Conservation (phyloP, 2,888 invertebrate genomes). For the Pollenia angustigena region DNA sequence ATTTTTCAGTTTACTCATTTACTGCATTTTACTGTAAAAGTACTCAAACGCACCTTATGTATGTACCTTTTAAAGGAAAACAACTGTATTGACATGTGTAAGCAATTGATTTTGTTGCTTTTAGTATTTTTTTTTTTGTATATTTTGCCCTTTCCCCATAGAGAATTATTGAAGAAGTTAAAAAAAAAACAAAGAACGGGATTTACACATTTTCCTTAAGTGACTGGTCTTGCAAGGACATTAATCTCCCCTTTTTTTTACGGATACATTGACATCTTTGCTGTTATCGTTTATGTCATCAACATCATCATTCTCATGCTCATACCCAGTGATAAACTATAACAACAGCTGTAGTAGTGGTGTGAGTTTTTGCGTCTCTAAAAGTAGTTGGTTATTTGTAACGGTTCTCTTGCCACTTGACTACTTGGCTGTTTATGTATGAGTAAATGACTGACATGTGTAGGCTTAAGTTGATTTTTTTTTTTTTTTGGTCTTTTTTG, state of each 20-base stretch:
- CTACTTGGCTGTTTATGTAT: not conserved
- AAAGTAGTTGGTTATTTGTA: slow-evolving; percentile 16
- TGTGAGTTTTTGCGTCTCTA: not conserved
- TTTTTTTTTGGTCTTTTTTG: not conserved
- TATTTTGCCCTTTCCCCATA: not conserved
- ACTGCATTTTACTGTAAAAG: too few relatives aligned
- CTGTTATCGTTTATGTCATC: slow-evolving; percentile 39
- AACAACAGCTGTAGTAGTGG: not conserved
- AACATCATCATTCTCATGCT: slow-evolving; percentile 13
- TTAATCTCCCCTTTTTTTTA: not conserved
- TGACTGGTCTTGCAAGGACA: slow-evolving; percentile 25
- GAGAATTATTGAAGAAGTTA: not conserved
- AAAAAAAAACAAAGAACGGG: not conserved
- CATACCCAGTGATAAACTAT: not conserved
- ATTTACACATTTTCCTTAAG: not conserved
- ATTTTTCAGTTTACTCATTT: too few relatives aligned
- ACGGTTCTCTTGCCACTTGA: slow-evolving; percentile 8
- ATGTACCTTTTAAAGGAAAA: not conserved
- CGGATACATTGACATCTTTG: slow-evolving; percentile 14
- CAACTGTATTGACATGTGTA: slow-evolving; percentile 22
- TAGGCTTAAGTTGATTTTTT: too few relatives aligned
- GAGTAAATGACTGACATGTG: not conserved
- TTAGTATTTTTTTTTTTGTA: not conserved
- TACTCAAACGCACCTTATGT: too few relatives aligned
- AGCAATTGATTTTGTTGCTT: slow-evolving; percentile 39